phyloP scores from a whole-genome alignment of 2,113 vertebrate genomes.

The Pterocles burchelli region DNA sequence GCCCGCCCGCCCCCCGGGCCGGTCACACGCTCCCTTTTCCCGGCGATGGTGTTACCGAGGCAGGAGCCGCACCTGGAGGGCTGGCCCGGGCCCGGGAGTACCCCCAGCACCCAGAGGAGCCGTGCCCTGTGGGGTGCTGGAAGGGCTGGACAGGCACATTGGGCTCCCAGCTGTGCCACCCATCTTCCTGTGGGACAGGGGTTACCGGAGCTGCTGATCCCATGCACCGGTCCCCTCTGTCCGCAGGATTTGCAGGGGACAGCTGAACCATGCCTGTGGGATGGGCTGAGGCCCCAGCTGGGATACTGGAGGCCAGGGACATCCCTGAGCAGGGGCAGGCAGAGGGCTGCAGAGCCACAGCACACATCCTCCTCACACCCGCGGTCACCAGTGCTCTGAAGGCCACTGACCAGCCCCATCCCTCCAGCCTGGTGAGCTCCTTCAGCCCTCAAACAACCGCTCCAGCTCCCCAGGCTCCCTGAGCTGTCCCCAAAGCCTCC shows the following conservation, averaged over 20 bases:
- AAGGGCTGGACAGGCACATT: conserved; percentile 47
- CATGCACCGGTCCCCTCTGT: conserved; percentile 22
- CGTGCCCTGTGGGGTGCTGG: conserved; percentile 35
- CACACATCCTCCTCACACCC: rapidly evolving
- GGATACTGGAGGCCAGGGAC: not conserved
- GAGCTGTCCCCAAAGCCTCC: not conserved
- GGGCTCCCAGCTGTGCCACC: not conserved
- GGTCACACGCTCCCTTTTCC: not conserved
- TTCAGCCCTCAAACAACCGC: not conserved
- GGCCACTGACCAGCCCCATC: not conserved
- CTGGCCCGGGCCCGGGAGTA: conserved; percentile 62
- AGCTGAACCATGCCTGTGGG: not conserved
- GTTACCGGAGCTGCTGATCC: not conserved
- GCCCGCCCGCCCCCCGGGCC: not conserved
- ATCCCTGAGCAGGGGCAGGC: not conserved
- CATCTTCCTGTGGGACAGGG: conserved; percentile 36
- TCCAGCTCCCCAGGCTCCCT: not conserved
- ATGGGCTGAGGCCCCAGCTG: not conserved
- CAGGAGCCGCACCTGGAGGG: conserved; percentile 50
- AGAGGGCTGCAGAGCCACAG: not conserved
- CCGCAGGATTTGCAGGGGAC: conserved; percentile 58
- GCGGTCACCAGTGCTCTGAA: rapidly evolving
- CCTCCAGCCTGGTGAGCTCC: not conserved
- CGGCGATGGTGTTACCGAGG: not conserved
- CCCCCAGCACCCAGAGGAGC: conserved; percentile 60